Evolutionary conservation across 2,797 vertebrate species (phyloP), one percentile per base, ranked within the genome.

Genomic region (Coranthus polyacanthus): DNA sequence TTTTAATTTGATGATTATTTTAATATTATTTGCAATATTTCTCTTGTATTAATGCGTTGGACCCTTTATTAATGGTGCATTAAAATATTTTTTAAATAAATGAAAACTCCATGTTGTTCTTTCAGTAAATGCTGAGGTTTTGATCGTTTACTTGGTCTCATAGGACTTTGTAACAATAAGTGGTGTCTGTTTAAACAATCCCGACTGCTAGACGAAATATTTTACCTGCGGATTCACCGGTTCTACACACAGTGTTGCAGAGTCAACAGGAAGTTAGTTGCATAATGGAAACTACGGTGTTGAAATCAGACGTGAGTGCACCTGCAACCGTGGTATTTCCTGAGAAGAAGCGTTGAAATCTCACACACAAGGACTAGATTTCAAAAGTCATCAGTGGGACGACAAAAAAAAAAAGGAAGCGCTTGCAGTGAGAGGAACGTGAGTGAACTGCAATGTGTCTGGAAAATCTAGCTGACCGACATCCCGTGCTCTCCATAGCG

Each of bases 1-100:
- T 89, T 92, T 91, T 91, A 85, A 89, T 94, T 93, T 93, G 90
- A 88, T 89, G 87, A 91, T 93, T 93, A 92, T 94, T 94, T 94
- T 95, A 94, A 95, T 95, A 94, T 95, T 94, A 94, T 95, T 95
- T 95, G 93, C 91, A 92, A 93, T 93, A 93, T 94, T 94, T 94
- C 89, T 94, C 94, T 95, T 94, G 94, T 94, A 95, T 95, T 94
- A 94, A 95, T 95, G 91, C 92, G 93, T 95, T 95, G 91, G 88
- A 94, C 88, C 92, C 94, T 95, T 95, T 95, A 95, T 95, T 94
- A 95, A 95, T 95, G 94, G 93, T 95, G 93, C 93, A 95, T 95
- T 95, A 95, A 95, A 95, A 92, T 95, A 95, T 95, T 95, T 95
- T 95, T 95, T 91, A 95, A 93, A 93, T 93, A 94, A 93, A 84